phyloP scores from a whole-genome alignment of 2,113 vertebrate genomes.

The Thryonomys swinderianus region DNA sequence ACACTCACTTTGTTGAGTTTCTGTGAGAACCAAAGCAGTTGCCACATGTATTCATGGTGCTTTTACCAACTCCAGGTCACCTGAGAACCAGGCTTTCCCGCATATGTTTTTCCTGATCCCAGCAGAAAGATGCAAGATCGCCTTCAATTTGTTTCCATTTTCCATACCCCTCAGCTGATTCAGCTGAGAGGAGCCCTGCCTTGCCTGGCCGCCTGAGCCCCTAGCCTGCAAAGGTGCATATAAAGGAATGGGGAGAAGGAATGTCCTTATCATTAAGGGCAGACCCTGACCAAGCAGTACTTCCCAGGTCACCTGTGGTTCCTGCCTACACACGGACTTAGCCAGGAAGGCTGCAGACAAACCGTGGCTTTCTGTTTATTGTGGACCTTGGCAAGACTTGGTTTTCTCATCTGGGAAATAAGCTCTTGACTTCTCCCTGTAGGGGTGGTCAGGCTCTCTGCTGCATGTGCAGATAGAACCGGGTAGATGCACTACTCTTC shows the following conservation, averaged over 20 bases:
- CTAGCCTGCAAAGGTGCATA: rapidly evolving
- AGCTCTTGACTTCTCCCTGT: background rate
- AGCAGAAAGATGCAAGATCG: rapidly evolving
- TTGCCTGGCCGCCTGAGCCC: background rate
- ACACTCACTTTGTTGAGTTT: too few relatives aligned
- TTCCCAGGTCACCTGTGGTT: background rate
- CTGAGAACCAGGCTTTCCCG: background rate
- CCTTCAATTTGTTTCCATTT: background rate
- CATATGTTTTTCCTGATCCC: background rate
- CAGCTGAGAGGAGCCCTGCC: background rate
- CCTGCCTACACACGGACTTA: background rate
- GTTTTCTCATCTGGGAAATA: background rate
- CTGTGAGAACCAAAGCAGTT: background rate
- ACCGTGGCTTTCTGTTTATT: rapidly evolving
- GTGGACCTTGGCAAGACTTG: background rate
- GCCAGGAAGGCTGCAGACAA: background rate
- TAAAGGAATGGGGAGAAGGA: background rate
- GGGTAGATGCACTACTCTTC: rapidly evolving
- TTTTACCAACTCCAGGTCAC: rapidly evolving
- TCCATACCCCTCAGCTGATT: background rate
- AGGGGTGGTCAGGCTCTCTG: rapidly evolving
- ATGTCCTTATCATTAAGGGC: background rate
- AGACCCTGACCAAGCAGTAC: background rate
- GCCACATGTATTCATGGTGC: background rate
- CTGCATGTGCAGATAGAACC: background rate